Base-by-base conservation (phyloP, 1,140 invertebrate species). In the Macrocentrus cingulum region DNA sequence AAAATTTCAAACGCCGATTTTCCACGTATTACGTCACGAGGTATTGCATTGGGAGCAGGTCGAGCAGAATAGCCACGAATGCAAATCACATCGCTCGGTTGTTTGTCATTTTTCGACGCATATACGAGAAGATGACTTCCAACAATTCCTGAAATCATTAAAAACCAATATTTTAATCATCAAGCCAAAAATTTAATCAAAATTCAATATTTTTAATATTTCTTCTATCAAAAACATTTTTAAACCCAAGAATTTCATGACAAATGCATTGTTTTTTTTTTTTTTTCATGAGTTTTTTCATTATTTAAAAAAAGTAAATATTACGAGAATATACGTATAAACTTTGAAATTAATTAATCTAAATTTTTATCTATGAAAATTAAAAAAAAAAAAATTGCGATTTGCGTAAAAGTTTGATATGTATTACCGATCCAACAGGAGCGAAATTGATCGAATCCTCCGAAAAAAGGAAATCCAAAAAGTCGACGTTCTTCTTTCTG, bases 1-100 rank as follows among this genome's bases (percentile, higher is more conserved):
- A 69, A 77, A 3, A 79, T 68, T 56, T 79, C 76, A 36, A 79
- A 79, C 0, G 72, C 68, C 16, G 68, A 64, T 41, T 76, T 73
- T 23, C 68, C 69, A 23, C 64, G 69, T 29, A 67, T 67, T 7
- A 65, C 64, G 44, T 78, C 71, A 1, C 66, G 66, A 0, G 67
- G 42, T 2, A 68, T 19, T 0, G 63, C 34, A 11, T 60, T 69
- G 1, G 72, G 67, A 0, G 74, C 71, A 11, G 71, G 44, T 7
- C 77, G 65, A 1, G 68, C 66, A 54, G 61, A 69, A 41, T 74
- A 79, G 4, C 72, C 74, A 1, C 60, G 67, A 9, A 79, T 67
- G 0, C 69, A 56, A 18, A 68, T 53, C 0, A 77, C 64, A 1
- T 59, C 60, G 3, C 58, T 59, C 0, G 77, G 71, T 1, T 66